Conservation (phyloP, 2,797 vertebrate genomes). For the Adrianichthys oophorus region DNA sequence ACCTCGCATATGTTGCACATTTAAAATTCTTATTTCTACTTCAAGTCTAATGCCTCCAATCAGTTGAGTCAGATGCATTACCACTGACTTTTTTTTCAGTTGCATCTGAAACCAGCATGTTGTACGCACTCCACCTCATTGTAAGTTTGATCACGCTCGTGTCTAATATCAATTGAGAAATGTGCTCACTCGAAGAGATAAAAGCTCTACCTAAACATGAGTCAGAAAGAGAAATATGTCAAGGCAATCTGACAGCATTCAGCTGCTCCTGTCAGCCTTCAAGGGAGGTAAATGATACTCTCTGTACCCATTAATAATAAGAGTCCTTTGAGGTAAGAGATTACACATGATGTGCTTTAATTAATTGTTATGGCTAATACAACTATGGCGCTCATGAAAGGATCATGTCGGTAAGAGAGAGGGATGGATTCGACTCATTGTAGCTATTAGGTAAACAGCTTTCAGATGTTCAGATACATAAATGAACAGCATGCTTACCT, state of each 20-base stretch:
- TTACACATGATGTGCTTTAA: slow-evolving; percentile 21
- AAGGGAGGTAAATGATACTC: slow-evolving; percentile 4
- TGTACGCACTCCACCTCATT: slow-evolving; percentile 15
- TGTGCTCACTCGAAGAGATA: slow-evolving; percentile 3
- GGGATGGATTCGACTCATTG: slow-evolving; percentile 1
- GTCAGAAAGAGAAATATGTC: slow-evolving; percentile 20
- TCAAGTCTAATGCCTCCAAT: no score
- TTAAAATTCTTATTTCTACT: not conserved
- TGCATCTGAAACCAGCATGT: slow-evolving; percentile 6
- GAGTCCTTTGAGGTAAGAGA: slow-evolving; percentile 9
- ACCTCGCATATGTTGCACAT: not conserved
- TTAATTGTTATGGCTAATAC: slow-evolving; percentile 12
- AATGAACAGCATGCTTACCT: slow-evolving; percentile 66
- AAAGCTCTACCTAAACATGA: not conserved
- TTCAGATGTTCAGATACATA: slow-evolving; percentile 17
- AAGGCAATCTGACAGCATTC: slow-evolving; percentile 5
- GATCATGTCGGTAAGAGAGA: slow-evolving; percentile 14
- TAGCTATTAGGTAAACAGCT: slow-evolving; percentile 7
- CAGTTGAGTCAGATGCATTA: no score
- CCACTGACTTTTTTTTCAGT: slow-evolving; percentile 10
- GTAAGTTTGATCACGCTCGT: slow-evolving; percentile 20
- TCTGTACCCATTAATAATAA: slow-evolving; percentile 20
- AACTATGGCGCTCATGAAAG: slow-evolving; percentile 8
- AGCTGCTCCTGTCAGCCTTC: slow-evolving; percentile 6
- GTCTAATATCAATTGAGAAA: slow-evolving; percentile 5